These are phyloP conservation scores for Pampusana beccarii DNA, from an alignment of 2,113 vertebrate genomes.

Conservation along the genomic window DNA sequence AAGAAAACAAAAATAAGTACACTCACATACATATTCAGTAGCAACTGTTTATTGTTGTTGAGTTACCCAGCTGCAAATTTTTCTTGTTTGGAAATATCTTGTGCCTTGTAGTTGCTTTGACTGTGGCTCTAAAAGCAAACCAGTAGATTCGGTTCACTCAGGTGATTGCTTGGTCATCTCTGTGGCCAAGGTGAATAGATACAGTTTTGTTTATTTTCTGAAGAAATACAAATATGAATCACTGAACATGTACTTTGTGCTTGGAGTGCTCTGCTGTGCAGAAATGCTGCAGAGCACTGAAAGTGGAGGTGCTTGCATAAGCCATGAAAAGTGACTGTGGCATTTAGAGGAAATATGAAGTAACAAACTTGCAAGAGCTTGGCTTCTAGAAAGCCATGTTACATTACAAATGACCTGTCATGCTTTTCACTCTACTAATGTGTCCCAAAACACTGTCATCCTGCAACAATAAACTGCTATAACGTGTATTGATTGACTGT, in stretches of 20 bases:
- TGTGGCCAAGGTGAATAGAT: background rate
- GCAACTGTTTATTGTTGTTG: background rate
- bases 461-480: background rate
- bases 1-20: background rate
- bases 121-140: background rate
- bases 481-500: accelerated
- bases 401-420: background rate
- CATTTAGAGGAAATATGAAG: background rate
- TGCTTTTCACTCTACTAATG: background rate
- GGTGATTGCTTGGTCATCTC: background rate
- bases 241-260: background rate
- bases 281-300: background rate
- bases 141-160: background rate
- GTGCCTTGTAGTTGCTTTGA: background rate
- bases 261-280: background rate
- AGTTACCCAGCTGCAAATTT: background rate
- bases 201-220: background rate
- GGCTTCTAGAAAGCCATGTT: background rate
- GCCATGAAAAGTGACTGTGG: background rate
- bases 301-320: background rate
- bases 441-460: background rate
- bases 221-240: background rate
- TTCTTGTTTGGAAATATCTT: background rate
- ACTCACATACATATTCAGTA: accelerated
- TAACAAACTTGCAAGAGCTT: background rate